Percentiles rank a stretch among this genome's conserved stretches.
Evolutionary conservation across 2,797 vertebrate genomes (phyloP).

Genomic region (Malurus splendens): DNA sequence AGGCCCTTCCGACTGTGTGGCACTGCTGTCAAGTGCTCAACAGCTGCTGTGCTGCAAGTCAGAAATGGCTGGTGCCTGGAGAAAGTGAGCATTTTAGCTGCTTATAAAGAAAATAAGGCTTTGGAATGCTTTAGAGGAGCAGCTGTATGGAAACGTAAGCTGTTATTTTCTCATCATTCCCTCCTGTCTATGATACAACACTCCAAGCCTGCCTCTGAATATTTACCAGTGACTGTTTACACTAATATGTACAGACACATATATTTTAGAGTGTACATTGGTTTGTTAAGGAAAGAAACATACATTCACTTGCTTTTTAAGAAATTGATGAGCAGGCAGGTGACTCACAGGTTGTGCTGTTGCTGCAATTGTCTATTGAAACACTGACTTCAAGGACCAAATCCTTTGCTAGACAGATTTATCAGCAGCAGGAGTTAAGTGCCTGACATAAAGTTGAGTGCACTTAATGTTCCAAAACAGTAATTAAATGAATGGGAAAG

Average conservation of each 20-base stretch:
- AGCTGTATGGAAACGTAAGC: not conserved
- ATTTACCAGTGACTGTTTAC: not conserved
- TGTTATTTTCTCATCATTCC: not conserved
- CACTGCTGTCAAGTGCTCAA: not conserved
- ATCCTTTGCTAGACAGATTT: not conserved
- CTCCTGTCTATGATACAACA: not conserved
- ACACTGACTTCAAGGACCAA: not conserved
- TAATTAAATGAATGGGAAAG: conserved; percentile 47
- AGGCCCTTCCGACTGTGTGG: not conserved
- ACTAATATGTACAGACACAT: not conserved
- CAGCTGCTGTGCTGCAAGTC: not conserved
- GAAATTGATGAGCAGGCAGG: not conserved
- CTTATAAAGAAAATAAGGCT: not conserved
- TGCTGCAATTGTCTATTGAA: not conserved
- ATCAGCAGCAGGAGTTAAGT: conserved; percentile 38
- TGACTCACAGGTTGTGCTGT: not conserved
- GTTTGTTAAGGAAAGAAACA: not conserved
- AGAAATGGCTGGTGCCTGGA: not conserved
- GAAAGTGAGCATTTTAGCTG: not conserved
- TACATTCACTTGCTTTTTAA: not conserved
- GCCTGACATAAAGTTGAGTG: conserved; percentile 33
- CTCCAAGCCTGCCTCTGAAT: not conserved
- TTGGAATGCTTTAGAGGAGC: not conserved
- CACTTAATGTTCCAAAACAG: conserved; percentile 49
- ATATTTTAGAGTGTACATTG: not conserved